Evolutionary conservation across 2,797 vertebrate genomes (phyloP), one percentile per base, ranked within the genome.

Genomic region (Mormyrus proboscirostris): DNA sequence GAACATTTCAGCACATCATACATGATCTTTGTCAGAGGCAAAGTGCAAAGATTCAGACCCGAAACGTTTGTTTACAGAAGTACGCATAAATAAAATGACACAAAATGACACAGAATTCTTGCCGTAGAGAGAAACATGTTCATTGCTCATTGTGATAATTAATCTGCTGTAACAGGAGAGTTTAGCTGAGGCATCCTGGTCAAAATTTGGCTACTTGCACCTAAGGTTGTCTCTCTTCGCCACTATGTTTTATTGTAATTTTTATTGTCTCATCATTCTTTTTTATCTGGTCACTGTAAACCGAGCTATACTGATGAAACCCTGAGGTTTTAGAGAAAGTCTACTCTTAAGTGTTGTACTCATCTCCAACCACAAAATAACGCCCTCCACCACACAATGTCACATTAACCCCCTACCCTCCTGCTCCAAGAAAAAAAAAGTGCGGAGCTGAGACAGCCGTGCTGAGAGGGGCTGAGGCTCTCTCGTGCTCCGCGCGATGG

Each of bases 171-270:
- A 88, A 90, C 73, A 85, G 50, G 89, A 86, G n/a, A 82, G 5
- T 69, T 65, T 88, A 59, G 19, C 51, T 90, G 84, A 89, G 90
- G 90, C 90, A 90, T 86, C 86, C 65, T 73, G 89, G 90, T 91
- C 86, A 76, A 88, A 89, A 57, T 90, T 90, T 91, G 90, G 88
- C 65, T 76, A 89, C 19, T 87, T 53, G 29, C 69, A 69, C 50
- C 22, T 57, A 33, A 44, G 29, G 47, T 6, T 88, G n/a, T 86
- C 53, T 69, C 49, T 84, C 87, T 10, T 19, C 50, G 25, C 84
- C 16, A 10, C 29, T 84, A 5, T 88, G 16, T 29, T 49, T 88
- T 41, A 47, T 12, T 87, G 50, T 87, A 0, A 38, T 44, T 51
- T 87, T 38, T 87, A 14, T 59, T 55, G 7, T 57, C 50, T 44